These are phyloP conservation scores for Champsocephalus gunnari DNA, from an alignment of 2,797 vertebrate species.

Conservation along the genomic window DNA sequence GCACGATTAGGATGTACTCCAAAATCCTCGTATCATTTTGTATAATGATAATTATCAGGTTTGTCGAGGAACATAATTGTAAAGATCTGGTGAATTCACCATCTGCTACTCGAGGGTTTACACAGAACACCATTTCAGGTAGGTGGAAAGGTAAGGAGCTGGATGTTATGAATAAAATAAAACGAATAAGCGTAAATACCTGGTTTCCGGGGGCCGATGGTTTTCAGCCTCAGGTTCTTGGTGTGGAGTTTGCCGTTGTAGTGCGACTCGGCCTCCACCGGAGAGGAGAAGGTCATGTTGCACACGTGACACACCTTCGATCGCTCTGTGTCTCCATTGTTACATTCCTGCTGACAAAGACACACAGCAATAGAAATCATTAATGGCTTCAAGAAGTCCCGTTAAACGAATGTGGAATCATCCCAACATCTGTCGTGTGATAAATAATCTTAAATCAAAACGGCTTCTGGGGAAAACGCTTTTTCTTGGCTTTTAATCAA, in stretches of 20 bases:
- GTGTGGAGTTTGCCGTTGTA: constrained; percentile 97
- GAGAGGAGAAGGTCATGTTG: constrained; percentile 96
- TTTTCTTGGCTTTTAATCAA: not conserved
- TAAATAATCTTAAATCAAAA: not conserved
- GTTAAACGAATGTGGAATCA: not conserved
- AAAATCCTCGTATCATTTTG: too few species aligned
- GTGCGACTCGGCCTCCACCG: constrained; percentile 94
- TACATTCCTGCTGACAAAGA: constrained; percentile 76
- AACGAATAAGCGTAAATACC: constrained; percentile 74
- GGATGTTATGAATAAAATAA: not conserved
- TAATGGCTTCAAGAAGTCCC: not conserved
- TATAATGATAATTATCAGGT: too few species aligned
- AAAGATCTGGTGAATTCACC: too few species aligned
- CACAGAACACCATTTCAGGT: too few species aligned
- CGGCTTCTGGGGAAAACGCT: not conserved
- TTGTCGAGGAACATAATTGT: too few species aligned
- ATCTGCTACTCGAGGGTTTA: too few species aligned
- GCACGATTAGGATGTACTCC: too few species aligned
- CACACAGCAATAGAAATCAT: constrained; percentile 7
- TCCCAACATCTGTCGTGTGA: not conserved
- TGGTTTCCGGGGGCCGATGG: constrained; percentile 83
- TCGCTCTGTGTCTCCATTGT: constrained; percentile 87
- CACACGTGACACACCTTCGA: constrained; percentile 93
- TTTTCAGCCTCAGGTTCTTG: constrained; percentile 93
- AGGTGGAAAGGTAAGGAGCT: not conserved